Percentiles rank a stretch among this genome's conserved stretches.
Evolutionary conservation across 2,888 invertebrate species (phyloP).

Genomic region (Cantharis lateralis): DNA sequence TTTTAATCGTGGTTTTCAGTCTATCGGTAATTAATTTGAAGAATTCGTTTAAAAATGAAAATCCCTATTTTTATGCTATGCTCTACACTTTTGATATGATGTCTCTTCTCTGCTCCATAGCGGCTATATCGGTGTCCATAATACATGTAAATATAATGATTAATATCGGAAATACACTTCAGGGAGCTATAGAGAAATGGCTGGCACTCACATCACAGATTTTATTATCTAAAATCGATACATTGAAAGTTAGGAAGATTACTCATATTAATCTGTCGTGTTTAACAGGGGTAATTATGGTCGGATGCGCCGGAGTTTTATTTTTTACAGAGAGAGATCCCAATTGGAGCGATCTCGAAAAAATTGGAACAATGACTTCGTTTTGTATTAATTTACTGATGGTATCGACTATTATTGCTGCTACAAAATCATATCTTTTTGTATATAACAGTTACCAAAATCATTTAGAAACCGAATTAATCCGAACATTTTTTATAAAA

Average conservation of each 20-base stretch:
- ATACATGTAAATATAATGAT: not conserved
- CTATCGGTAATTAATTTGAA: not conserved
- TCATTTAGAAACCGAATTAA: not conserved
- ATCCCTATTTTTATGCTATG: not conserved
- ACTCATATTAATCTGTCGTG: not conserved
- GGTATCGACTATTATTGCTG: not conserved
- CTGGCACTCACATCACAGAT: not conserved
- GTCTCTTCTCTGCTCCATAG: not conserved
- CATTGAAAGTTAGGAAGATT: not conserved
- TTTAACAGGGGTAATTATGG: no score
- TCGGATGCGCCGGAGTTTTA: not conserved
- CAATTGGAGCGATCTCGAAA: not conserved
- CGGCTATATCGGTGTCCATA: rapidly evolving
- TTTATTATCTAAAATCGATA: not conserved
- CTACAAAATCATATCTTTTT: not conserved
- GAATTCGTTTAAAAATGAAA: not conserved
- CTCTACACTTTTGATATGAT: not conserved
- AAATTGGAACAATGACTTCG: not conserved
- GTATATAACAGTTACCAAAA: not conserved
- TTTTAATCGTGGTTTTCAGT: not conserved
- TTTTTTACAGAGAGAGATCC: not conserved
- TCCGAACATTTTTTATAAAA: not conserved
- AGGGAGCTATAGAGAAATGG: not conserved
- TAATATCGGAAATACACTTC: not conserved
- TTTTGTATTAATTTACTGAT: not conserved